Percentiles rank a stretch among this genome's conserved stretches.
Evolutionary conservation across 2,888 invertebrate genomes (phyloP).

Genomic region (Pediacus dermestoides): DNA sequence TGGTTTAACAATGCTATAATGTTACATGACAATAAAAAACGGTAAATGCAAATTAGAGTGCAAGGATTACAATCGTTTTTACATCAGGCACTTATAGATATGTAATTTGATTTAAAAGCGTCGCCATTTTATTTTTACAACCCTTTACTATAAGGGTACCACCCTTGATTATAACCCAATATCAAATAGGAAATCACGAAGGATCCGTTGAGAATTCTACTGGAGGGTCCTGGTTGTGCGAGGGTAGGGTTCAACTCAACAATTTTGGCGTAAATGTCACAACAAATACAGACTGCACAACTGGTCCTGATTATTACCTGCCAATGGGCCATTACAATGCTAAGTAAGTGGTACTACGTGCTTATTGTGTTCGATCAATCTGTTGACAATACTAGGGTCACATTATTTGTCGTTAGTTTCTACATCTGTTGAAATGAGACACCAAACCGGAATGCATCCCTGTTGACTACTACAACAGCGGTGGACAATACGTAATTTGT

Average conservation of each 20-base stretch:
- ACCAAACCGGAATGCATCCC: slow-evolving; percentile 21
- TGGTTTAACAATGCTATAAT: too few relatives aligned
- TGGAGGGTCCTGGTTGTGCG: too few relatives aligned
- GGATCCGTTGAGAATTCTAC: too few relatives aligned
- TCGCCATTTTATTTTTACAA: slow-evolving; percentile 3
- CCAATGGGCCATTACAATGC: slow-evolving; percentile 40
- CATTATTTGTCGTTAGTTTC: slow-evolving; percentile 35
- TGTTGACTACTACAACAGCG: slow-evolving; percentile 25
- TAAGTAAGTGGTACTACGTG: slow-evolving; percentile 37
- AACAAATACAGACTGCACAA: slow-evolving; percentile 40
- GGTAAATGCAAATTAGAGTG: too few relatives aligned
- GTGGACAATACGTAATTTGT: slow-evolving; percentile 39
- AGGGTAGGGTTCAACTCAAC: too few relatives aligned
- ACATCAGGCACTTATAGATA: too few relatives aligned
- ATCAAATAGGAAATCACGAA: slow-evolving; percentile 5
- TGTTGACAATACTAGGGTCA: slow-evolving; percentile 35
- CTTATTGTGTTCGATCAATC: slow-evolving; percentile 36
- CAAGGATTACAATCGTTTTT: too few relatives aligned
- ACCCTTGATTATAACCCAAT: slow-evolving; percentile 1
- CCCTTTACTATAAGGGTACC: slow-evolving; percentile 4
- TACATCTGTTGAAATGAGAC: slow-evolving; percentile 44
- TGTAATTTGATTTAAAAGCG: too few relatives aligned
- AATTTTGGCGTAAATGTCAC: slow-evolving; percentile 40
- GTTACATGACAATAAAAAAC: too few relatives aligned
- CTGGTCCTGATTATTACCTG: slow-evolving; percentile 44